Evolutionary conservation across 2,888 invertebrate species (phyloP).

Genomic region (Luperina testacea): DNA sequence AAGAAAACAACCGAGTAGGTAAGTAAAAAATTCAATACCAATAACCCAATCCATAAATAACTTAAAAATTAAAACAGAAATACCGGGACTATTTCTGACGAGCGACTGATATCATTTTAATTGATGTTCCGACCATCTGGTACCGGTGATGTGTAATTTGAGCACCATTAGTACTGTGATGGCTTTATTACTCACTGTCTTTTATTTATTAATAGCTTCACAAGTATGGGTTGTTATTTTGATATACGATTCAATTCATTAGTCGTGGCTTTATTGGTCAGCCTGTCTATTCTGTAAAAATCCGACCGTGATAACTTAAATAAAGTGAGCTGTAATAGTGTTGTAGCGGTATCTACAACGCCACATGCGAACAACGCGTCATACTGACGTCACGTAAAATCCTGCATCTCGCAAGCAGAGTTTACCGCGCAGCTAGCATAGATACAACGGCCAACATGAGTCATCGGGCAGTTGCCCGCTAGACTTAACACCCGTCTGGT

Average conservation of each 20-base stretch:
- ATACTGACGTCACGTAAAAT: too few relatives aligned
- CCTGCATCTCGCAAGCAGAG: too few relatives aligned
- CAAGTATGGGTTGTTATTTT: constrained; percentile 39
- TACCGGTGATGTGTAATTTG: constrained; percentile 69
- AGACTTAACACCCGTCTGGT: too few relatives aligned
- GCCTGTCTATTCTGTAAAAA: too few relatives aligned
- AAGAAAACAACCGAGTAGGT: not conserved
- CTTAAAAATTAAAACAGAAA: constrained; percentile 29
- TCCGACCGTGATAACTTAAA: too few relatives aligned
- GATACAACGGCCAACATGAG: too few relatives aligned
- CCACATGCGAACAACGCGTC: too few relatives aligned
- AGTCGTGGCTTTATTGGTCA: constrained; percentile 11
- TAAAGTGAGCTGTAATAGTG: too few relatives aligned
- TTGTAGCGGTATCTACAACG: too few relatives aligned
- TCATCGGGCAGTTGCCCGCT: too few relatives aligned
- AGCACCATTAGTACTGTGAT: constrained; percentile 66
- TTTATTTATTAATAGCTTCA: constrained; percentile 64
- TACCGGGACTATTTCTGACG: constrained; percentile 32
- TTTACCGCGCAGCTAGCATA: too few relatives aligned
- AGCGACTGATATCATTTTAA: constrained; percentile 69
- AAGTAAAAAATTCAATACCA: not conserved
- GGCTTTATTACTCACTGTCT: constrained; percentile 66
- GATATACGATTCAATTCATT: constrained; percentile 45
- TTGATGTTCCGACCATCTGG: constrained; percentile 69
- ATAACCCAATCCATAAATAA: constrained; percentile 36